Percentiles rank a stretch among this genome's conserved stretches.
Conservation (phyloP, 2,797 vertebrate species). For the Trachurus trachurus region DNA sequence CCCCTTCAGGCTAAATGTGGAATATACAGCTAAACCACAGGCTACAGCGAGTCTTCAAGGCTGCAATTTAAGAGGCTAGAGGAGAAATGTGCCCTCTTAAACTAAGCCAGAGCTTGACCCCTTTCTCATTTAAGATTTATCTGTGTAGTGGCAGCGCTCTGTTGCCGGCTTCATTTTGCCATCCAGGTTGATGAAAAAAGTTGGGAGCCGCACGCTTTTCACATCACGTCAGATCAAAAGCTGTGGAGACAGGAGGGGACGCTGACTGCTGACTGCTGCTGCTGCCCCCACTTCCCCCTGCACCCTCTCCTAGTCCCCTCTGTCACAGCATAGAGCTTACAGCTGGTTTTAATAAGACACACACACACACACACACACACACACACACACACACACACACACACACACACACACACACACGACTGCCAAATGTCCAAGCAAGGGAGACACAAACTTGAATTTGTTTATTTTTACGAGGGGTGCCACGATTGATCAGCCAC, state of each 20-base stretch:
- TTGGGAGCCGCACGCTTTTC: conserved; percentile 59
- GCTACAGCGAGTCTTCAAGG: conserved; percentile 40
- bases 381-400: conserved; percentile 27
- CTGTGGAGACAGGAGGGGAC: conserved; percentile 26
- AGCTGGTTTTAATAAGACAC: conserved; percentile 80
- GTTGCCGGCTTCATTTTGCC: conserved; percentile 41
- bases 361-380: conserved; percentile 2
- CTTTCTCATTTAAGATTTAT: conserved; percentile 36
- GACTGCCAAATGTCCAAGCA: conserved; percentile 46
- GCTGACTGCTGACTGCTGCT: not conserved
- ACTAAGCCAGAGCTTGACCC: conserved; percentile 44
- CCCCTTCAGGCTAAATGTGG: conserved; percentile 47
- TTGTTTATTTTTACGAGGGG: conserved; percentile 53
- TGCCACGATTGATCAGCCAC: too few species aligned
- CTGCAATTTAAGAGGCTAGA: conserved; percentile 57
- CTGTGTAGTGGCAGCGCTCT: conserved; percentile 12
- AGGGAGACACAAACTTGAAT: conserved; percentile 43
- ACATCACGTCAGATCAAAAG: conserved; percentile 61
- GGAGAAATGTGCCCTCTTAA: conserved; percentile 40
- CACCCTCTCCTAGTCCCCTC: conserved; percentile 50
- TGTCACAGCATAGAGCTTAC: conserved; percentile 59
- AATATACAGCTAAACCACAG: conserved; percentile 54
- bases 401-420: conserved; percentile 10
- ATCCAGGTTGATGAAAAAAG: conserved; percentile 65
- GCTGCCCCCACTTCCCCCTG: conserved; percentile 7